Evolutionary conservation across 2,113 vertebrate genomes (phyloP), one percentile per base, ranked within the genome.

Genomic region (Ailurus styani): DNA sequence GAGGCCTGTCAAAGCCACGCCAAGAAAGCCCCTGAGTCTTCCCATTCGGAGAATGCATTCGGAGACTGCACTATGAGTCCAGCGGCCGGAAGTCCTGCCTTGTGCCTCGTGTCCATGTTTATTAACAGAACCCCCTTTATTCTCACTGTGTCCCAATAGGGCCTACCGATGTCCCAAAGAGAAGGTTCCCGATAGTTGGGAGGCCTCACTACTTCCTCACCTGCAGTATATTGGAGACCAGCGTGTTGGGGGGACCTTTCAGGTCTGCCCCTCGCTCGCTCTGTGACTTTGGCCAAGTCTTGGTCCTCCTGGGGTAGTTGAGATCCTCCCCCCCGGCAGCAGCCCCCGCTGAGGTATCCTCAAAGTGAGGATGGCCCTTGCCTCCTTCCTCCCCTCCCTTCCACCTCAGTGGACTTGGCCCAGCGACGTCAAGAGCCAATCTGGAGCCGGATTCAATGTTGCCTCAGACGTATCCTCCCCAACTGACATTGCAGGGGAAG

Each of bases 321-420:
- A 62, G 17, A 3, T 78, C 8, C 37, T 72, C 21, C 7, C 21
- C 7, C 21, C 25, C 3, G 0, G 18, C 42, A n/a, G 8, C 50
- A 42, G 47, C 31, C 23, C n/a, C 23, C 25, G 0, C 3, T 9
- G 68, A 64, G 29, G 62, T 62, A 6, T 88, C 27, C 79, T 78
- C 14, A 37, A 55, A 50, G 57, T 50, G 40, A 90, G 70, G 64
- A 34, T 14, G 25, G 29, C 42, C 50, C 31, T 45, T 29, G n/a
- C 77, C 14, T 2, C 17, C 7, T 37, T 34, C 20, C 15, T 27
- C 34, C 7, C 17, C 2, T 52, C 62, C 8, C 40, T 29, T 7
- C n/a, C 0, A 2, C 31, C 37, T 18, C 12, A n/a, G 1, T 17
- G 3, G 68, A 45, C 20, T 79, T 40, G 72, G n/a, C 21, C 15